phyloP scores from a whole-genome alignment of 1,140 invertebrate species.

The Conus ventricosus region DNA sequence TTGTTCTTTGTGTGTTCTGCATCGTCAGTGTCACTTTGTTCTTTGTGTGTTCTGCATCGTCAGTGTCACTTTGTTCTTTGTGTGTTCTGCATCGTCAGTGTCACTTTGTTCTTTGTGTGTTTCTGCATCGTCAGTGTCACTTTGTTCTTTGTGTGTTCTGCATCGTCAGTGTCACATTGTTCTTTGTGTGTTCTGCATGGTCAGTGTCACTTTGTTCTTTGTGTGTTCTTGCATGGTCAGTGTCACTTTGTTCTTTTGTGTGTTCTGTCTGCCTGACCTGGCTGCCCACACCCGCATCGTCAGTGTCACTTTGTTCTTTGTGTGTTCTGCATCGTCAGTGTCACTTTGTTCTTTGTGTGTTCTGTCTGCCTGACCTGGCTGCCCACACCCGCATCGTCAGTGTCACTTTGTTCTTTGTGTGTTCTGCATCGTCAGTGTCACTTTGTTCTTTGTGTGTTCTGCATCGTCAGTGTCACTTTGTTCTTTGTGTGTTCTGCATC shows the following conservation, averaged over 20 bases:
- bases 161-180: conserved; percentile 56
- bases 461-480: conserved; percentile 59
- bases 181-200: conserved; percentile 61
- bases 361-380: conserved; percentile 62
- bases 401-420: background rate
- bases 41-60: conserved; percentile 68
- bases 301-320: conserved; percentile 29
- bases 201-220: conserved; percentile 43
- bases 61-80: conserved; percentile 29
- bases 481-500: conserved; percentile 55
- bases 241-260: background rate
- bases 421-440: conserved; percentile 65
- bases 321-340: conserved; percentile 69
- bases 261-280: conserved; percentile 65
- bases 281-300: conserved; percentile 66
- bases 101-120: no score
- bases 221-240: conserved; percentile 71
- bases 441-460: no score
- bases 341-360: conserved; percentile 40
- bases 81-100: conserved; percentile 69
- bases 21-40: conserved; percentile 54
- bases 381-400: conserved; percentile 67
- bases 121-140: conserved; percentile 63
- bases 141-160: conserved; percentile 34
- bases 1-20: conserved; percentile 42